Evolutionary conservation across 2,888 invertebrate species (phyloP).

Genomic region (Alcis repandata): DNA sequence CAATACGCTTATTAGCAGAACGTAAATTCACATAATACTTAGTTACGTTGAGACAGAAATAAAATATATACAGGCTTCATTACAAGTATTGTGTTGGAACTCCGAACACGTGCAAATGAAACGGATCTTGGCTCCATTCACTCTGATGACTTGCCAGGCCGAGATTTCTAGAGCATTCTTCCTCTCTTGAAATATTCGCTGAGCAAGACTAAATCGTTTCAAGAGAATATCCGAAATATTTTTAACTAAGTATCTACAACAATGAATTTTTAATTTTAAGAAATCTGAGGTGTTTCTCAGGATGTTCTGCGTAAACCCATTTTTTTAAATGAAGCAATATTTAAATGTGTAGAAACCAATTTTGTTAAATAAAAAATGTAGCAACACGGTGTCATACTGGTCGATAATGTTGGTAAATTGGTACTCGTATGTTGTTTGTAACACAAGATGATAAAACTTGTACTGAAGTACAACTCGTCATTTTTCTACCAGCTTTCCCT

Average conservation of each 20-base stretch:
- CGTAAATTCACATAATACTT: not conserved
- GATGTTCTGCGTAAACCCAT: no score
- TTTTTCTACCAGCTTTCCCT: conserved; percentile 1
- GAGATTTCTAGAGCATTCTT: conserved; percentile 52
- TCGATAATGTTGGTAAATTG: no score
- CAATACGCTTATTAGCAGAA: not conserved
- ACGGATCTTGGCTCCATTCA: conserved; percentile 48
- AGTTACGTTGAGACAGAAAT: not conserved
- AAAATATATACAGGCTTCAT: conserved; percentile 12
- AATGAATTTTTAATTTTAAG: no score
- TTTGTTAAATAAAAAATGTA: no score
- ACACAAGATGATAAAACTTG: not conserved
- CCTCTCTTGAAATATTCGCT: conserved; percentile 17
- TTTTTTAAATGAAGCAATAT: no score
- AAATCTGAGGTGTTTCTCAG: no score
- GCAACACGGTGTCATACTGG: no score
- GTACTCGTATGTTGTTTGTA: no score
- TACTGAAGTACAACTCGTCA: not conserved
- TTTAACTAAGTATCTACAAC: not conserved
- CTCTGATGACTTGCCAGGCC: conserved; percentile 49
- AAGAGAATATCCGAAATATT: conserved; percentile 28
- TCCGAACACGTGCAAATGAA: conserved; percentile 52
- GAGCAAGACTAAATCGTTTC: conserved; percentile 42
- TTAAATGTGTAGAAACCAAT: no score
- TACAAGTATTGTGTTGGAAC: conserved; percentile 38